Conservation (phyloP, 2,113 vertebrate species). For the Datnioides undecimradiatus region DNA sequence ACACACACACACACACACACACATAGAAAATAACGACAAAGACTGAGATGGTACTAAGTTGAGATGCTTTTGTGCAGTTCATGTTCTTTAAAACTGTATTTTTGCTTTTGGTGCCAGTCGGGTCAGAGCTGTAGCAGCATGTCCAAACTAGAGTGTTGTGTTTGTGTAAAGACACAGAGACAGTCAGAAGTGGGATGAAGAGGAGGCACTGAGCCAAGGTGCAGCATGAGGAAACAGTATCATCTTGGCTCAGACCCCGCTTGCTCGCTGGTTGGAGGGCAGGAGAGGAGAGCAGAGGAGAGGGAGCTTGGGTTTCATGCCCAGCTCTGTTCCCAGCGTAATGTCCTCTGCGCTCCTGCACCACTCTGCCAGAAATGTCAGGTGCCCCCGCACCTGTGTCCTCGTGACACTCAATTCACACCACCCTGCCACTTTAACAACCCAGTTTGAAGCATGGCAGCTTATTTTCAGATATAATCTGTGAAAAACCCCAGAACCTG, state of each 20-base stretch:
- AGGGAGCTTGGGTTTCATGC: conserved; percentile 56
- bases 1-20: conserved; percentile 4
- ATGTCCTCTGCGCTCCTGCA: conserved; percentile 46
- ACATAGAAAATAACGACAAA: not conserved
- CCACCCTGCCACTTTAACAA: not conserved
- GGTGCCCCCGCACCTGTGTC: conserved; percentile 40
- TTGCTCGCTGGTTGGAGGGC: conserved; percentile 46
- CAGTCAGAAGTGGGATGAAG: conserved; percentile 22
- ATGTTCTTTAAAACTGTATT: not conserved
- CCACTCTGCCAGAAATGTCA: conserved; percentile 24
- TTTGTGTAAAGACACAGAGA: conserved; percentile 38
- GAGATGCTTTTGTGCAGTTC: not conserved
- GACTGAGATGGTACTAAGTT: not conserved
- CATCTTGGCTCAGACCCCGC: conserved; percentile 36
- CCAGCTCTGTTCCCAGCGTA: conserved; percentile 37
- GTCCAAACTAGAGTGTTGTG: conserved; percentile 55
- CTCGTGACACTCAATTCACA: not conserved
- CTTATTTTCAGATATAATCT: not conserved
- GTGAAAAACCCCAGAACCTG: conserved; percentile 15
- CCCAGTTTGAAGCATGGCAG: not conserved
- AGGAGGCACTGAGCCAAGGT: conserved; percentile 56
- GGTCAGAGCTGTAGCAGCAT: conserved; percentile 11
- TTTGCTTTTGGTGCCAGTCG: conserved; percentile 1
- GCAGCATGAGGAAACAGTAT: conserved; percentile 57
- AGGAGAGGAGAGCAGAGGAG: conserved; percentile 34